These are phyloP conservation scores for Microvelia longipes DNA, from an alignment of 1,140 invertebrate species.

Conservation along the genomic window DNA sequence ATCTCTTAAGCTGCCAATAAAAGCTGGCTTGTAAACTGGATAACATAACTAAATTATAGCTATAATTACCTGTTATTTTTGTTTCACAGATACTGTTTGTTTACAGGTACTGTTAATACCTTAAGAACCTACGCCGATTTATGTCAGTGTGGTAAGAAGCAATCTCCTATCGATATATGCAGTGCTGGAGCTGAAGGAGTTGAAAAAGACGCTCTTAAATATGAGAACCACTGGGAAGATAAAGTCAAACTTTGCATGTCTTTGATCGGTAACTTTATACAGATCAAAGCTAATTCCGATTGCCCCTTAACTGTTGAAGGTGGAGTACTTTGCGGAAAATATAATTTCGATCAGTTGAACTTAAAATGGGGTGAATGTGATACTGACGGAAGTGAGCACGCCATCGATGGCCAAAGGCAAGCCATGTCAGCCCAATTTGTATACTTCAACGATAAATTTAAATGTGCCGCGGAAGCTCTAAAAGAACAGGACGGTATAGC, in stretches of 20 bases:
- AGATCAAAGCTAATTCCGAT: neutral
- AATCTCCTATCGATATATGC: neutral
- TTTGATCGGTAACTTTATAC: neutral
- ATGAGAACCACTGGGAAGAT: neutral
- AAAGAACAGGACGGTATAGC: neutral
- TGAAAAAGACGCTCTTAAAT: neutral
- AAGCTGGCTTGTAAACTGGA: neutral
- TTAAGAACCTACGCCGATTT: neutral
- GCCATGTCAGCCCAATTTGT: neutral
- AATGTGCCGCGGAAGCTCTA: neutral
- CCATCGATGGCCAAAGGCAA: neutral
- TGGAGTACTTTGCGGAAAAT: neutral
- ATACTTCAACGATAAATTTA: neutral
- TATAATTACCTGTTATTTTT: neutral
- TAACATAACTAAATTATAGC: neutral
- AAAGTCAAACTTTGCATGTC: neutral
- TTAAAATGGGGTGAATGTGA: neutral
- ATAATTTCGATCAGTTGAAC: neutral
- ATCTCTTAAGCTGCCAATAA: too few species aligned
- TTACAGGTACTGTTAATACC: neutral
- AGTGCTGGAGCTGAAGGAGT: neutral
- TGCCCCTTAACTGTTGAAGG: neutral
- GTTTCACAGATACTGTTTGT: neutral
- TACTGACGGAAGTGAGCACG: neutral
- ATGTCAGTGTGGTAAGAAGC: neutral